Evolutionary conservation across 1,140 invertebrate genomes (phyloP), one percentile per base, ranked within the genome.

Genomic region (Drosophila setifemur): DNA sequence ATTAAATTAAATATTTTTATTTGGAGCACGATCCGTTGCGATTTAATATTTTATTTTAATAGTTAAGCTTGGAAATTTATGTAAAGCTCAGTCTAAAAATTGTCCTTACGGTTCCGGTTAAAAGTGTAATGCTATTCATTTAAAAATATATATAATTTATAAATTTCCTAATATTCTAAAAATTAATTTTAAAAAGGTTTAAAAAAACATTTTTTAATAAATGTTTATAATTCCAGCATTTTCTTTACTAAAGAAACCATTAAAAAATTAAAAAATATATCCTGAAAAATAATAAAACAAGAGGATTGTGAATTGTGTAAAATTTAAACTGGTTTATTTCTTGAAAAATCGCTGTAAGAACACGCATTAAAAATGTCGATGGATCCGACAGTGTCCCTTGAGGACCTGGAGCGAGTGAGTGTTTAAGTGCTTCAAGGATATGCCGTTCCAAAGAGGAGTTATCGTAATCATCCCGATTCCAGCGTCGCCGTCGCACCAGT

Each of bases 371-470:
- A 68, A 67, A 89, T 89, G 81, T 89, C 73, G 0, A 89, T 89
- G 87, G 88, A 86, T 64, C 82, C 89, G 33, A 4, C 88, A 6
- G 79, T 90, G 9, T 74, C 73, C n/a, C 47, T 87, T 11, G 88
- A 90, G 14, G 88, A 90, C 57, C 70, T 90, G 48, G 88, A 90
- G 40, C 77, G 78, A 47, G 88, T 89, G 82, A 83, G 67, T 73
- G 81, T 3, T n/a, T 40, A 16, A n/a, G 8, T 37, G 14, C 8
- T 25, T 0, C 1, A 0, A n/a, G 8, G 8, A 39, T 9, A 47
- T 12, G 7, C n/a, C 1, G 25, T 29, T 1, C 0, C 4, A 2
- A 25, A 63, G 14, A 18, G 14, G 25, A 19, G 14, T 11, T n/a
- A 26, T 29, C 18, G 2, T 0, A 14, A 26, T 12, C 21, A 35